These are phyloP conservation scores for Eubucco bourcierii DNA, from an alignment of 2,113 vertebrate species.

Conservation along the genomic window DNA sequence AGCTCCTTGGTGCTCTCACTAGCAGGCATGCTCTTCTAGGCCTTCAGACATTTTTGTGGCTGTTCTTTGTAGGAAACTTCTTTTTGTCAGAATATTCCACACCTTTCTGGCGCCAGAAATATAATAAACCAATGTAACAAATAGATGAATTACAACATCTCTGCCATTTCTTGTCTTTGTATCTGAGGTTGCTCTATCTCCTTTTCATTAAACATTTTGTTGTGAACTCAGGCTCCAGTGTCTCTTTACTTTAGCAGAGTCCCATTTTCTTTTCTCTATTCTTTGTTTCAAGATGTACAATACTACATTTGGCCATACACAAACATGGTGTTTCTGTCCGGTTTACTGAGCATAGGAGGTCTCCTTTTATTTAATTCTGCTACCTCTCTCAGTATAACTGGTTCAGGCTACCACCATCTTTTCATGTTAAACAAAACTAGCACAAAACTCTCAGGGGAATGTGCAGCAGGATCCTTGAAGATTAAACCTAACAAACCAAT, in stretches of 20 bases:
- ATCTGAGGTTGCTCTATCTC: too few relatives aligned
- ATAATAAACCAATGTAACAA: too few relatives aligned
- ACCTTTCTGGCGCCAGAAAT: too few relatives aligned
- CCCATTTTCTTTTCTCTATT: not conserved
- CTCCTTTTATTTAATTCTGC: not conserved
- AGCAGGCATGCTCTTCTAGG: too few relatives aligned
- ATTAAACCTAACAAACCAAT: not conserved
- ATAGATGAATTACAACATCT: too few relatives aligned
- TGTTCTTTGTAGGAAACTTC: too few relatives aligned
- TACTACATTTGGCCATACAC: not conserved
- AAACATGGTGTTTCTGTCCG: not conserved
- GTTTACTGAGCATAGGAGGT: not conserved
- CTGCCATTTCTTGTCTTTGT: too few relatives aligned
- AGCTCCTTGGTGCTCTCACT: too few relatives aligned
- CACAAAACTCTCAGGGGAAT: not conserved
- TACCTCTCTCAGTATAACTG: not conserved
- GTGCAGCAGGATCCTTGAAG: not conserved
- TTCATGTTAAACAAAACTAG: not conserved
- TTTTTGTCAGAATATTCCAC: too few relatives aligned
- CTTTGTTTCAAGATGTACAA: not conserved
- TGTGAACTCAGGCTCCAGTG: not conserved
- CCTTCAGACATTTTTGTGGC: too few relatives aligned
- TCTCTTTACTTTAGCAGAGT: not conserved
- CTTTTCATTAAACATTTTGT: too few relatives aligned
- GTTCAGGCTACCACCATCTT: not conserved